These are phyloP conservation scores for Leptobrachium leishanense DNA, from an alignment of 2,113 vertebrate genomes.

Conservation along the genomic window DNA sequence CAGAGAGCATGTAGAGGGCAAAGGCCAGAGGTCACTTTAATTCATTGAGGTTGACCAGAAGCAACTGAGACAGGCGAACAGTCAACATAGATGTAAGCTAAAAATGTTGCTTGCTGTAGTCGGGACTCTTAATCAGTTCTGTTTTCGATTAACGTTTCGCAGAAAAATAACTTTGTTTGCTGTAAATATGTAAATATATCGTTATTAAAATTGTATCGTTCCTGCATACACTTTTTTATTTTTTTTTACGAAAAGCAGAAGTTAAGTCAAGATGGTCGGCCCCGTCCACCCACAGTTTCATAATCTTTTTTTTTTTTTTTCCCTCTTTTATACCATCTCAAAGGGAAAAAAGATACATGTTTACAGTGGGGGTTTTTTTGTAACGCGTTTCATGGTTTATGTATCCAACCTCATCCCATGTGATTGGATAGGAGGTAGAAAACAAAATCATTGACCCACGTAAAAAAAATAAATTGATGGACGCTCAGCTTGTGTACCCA, in stretches of 20 bases:
- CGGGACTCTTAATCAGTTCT: no score
- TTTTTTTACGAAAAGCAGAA: conserved; percentile 52
- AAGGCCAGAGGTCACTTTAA: conserved; percentile 61
- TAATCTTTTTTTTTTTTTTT: background rate
- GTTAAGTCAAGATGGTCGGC: conserved; percentile 36
- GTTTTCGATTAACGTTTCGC: no score
- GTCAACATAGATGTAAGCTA: background rate
- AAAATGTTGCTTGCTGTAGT: background rate
- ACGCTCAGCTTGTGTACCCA: conserved; percentile 47
- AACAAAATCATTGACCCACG: no score
- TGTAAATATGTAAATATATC: no score
- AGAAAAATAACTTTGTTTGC: no score
- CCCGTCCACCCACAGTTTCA: conserved; percentile 27
- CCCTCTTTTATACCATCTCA: conserved; percentile 14
- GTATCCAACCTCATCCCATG: no score
- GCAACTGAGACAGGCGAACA: conserved; percentile 54
- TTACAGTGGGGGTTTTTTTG: no score
- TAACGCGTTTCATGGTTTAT: no score
- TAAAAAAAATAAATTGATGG: no score
- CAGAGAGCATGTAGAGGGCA: conserved; percentile 55
- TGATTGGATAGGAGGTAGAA: no score
- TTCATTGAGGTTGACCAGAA: conserved; percentile 56
- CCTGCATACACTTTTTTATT: background rate
- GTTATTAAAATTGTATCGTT: no score
- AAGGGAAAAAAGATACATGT: conserved; percentile 2